Evolutionary conservation across 1,140 invertebrate species (phyloP).

Genomic region (Lordiphosa mommai): DNA sequence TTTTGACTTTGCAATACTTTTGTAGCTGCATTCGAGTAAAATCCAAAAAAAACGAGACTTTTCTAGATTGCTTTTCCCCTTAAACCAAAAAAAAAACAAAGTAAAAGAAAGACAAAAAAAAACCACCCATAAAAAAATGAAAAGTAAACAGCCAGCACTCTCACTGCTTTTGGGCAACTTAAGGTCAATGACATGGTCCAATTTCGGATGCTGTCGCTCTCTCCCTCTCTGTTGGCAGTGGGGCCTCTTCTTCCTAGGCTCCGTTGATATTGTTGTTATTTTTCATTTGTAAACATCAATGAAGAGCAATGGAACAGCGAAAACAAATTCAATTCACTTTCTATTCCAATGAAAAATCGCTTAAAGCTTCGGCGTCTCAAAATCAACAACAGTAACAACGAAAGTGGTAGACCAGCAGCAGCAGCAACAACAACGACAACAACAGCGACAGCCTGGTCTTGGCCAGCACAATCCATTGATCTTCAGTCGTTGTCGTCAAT

Average conservation of each 20-base stretch:
- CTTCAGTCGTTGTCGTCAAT: conserved; percentile 34
- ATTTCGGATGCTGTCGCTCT: conserved; percentile 36
- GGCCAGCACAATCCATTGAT: conserved; percentile 58
- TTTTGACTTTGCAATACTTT: too few relatives aligned
- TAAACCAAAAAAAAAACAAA: conserved; percentile 13
- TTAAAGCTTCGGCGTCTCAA: conserved; percentile 64
- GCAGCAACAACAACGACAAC: conserved; percentile 15
- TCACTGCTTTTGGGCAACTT: conserved; percentile 57
- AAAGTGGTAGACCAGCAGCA: conserved; percentile 71
- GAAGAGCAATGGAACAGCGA: conserved; percentile 61
- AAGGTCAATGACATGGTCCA: conserved; percentile 78
- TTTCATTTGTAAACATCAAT: conserved; percentile 28
- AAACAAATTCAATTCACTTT: conserved; percentile 78
- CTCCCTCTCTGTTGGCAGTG: conserved; percentile 2
- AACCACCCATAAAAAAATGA: neutral
- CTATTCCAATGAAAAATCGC: conserved; percentile 79
- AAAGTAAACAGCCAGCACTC: conserved; percentile 42
- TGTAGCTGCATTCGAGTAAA: conserved; percentile 39
- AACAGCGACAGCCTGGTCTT: conserved; percentile 41
- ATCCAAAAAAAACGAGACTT: conserved; percentile 28
- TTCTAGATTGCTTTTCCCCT: conserved; percentile 29
- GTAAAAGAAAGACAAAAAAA: conserved; percentile 26
- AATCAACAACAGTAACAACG: conserved; percentile 72
- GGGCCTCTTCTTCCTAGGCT: conserved; percentile 6
- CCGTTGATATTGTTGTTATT: conserved; percentile 46